phyloP scores from a whole-genome alignment of 2,113 vertebrate genomes.

The Melanotaenia duboulayi region DNA sequence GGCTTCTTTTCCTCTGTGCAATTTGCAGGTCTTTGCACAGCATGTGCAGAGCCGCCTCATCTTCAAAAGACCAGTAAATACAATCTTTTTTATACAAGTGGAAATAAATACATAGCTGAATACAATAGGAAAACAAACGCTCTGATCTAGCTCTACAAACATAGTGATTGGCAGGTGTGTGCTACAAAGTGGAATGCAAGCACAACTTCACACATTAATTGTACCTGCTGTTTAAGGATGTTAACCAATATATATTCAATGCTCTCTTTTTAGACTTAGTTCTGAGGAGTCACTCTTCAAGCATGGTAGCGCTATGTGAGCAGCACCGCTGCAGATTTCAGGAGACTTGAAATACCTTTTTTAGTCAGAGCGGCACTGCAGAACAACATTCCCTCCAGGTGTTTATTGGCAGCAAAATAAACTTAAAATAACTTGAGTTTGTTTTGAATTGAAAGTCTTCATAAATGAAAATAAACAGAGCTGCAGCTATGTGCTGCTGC shows the following conservation, averaged over 20 bases:
- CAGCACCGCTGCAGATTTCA: constrained; percentile 63
- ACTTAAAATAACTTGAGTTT: constrained; percentile 86
- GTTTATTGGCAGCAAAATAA: constrained; percentile 83
- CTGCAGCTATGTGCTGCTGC: constrained; percentile 67
- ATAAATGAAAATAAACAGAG: constrained; percentile 86
- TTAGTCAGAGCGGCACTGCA: constrained; percentile 68
- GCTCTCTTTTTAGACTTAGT: constrained; percentile 80
- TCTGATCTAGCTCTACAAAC: constrained; percentile 76
- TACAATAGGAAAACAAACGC: constrained; percentile 71
- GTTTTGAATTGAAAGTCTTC: constrained; percentile 86
- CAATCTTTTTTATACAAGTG: constrained; percentile 62
- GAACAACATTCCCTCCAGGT: constrained; percentile 82
- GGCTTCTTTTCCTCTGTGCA: constrained; percentile 51
- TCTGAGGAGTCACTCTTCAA: constrained; percentile 79
- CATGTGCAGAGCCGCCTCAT: constrained; percentile 46
- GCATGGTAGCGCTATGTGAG: constrained; percentile 64
- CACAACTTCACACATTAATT: constrained; percentile 75
- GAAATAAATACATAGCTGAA: constrained; percentile 73
- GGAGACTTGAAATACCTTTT: constrained; percentile 81
- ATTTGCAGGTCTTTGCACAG: constrained; percentile 75
- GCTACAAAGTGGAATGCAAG: constrained; percentile 70
- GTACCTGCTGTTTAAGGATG: constrained; percentile 75
- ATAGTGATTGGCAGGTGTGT: constrained; percentile 77
- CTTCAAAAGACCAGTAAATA: constrained; percentile 78
- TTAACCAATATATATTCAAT: constrained; percentile 86